Base-by-base conservation (phyloP, 2,888 invertebrate species). In the Onthophagus sagittarius region DNA sequence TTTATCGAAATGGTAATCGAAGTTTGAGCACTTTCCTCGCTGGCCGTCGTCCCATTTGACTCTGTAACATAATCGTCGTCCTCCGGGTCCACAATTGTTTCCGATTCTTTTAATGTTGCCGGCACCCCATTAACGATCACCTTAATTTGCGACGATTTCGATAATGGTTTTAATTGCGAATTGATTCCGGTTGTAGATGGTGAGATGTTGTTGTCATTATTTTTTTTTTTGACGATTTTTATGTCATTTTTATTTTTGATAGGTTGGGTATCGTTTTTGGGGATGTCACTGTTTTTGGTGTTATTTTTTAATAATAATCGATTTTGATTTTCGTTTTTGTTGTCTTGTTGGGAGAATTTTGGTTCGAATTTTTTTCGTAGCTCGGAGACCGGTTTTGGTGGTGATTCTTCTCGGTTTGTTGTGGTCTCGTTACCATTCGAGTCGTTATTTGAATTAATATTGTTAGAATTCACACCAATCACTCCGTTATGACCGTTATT, bases 311-410 rank as follows among this genome's bases (percentile, higher is more conserved):
- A 77, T 1, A 72, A 70, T 62, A 53, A 53, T 11, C 9, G 39
- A 53, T 11, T 7, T 53, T 11, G 39, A 11, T 53, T 53, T 53
- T 53, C 39, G 5, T 53, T 53, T 53, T 53, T 53, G 31, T 23
- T 77, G 76, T 86, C 13, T 63, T 64, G 14, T 7, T 64, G 14
- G 7, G n/a, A 33, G 71, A 53, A 86, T 31, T 86, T 80, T 6
- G 82, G 81, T 80, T 89, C 90, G 82, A 89, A 89, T 77, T 87
- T 86, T 79, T 88, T 88, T 74, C 89, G 84, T 72, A 90, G 88
- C 78, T 90, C 90, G 0, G 89, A 88, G 4, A 90, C 89, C 4
- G 89, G 88, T 2, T 88, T 83, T 73, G 85, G 87, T 0, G 15
- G 23, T 9, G 67, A 15, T 53, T 53, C 39, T 4, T 53, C 39